Percentiles rank a stretch among this genome's conserved stretches.
Evolutionary conservation across 2,797 vertebrate species (phyloP).

Genomic region (Graptemys geographica): DNA sequence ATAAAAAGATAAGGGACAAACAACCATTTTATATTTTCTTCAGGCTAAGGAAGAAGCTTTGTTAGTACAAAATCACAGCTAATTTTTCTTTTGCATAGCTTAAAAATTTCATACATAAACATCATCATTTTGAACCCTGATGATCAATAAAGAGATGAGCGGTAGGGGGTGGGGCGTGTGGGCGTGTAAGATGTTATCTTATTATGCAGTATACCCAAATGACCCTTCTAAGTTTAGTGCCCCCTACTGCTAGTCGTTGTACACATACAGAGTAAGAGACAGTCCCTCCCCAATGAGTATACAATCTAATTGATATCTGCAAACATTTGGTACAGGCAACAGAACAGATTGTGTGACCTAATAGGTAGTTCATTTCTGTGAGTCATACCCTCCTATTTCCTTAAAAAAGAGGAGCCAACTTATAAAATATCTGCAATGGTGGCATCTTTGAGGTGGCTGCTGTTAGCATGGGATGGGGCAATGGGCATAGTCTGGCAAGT

Average conservation of each 20-base stretch:
- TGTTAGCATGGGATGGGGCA: background rate
- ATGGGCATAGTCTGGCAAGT: background rate
- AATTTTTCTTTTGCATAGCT: background rate
- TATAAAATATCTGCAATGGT: background rate
- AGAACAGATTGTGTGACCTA: slow-evolving; percentile 4
- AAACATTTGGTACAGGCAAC: background rate
- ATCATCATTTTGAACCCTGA: background rate
- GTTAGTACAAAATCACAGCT: slow-evolving; percentile 15
- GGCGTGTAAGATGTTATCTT: slow-evolving; percentile 4
- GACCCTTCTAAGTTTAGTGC: background rate
- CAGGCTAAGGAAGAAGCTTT: slow-evolving; percentile 38
- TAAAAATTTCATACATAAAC: background rate
- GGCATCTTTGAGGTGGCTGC: background rate
- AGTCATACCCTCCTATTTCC: background rate
- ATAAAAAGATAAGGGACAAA: slow-evolving; percentile 53
- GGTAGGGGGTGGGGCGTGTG: background rate
- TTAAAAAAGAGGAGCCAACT: background rate
- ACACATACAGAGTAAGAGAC: slow-evolving; percentile 10
- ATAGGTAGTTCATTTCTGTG: background rate
- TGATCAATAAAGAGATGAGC: background rate
- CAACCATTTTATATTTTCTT: slow-evolving; percentile 49
- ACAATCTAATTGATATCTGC: background rate
- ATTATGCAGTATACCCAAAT: slow-evolving; percentile 23
- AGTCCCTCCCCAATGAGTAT: background rate
- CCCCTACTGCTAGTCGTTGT: background rate